Percentiles rank a stretch among this genome's conserved stretches.
These are phyloP conservation scores for Tetrao urogallus DNA, from an alignment of 2,113 vertebrate species.

Conservation along the genomic window DNA sequence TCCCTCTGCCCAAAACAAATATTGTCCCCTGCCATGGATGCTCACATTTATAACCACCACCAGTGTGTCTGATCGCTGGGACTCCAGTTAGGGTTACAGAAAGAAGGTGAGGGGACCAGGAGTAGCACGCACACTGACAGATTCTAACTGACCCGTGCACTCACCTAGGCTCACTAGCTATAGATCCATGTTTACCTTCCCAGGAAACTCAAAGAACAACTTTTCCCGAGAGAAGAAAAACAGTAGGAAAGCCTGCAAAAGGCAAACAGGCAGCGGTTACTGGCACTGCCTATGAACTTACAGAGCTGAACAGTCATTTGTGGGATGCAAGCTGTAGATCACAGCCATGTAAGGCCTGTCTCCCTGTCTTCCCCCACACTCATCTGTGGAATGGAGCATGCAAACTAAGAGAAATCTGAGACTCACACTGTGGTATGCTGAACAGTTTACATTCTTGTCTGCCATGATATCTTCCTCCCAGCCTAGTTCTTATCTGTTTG, in stretches of 20 bases:
- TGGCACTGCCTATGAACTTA: neutral
- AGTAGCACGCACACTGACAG: neutral
- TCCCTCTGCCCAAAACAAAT: neutral
- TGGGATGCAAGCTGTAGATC: conserved; percentile 28
- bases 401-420: conserved; percentile 38
- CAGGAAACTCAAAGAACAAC: neutral
- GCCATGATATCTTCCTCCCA: conserved; percentile 35
- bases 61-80: neutral
- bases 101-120: fast-evolving
- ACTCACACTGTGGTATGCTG: neutral
- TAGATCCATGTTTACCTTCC: neutral
- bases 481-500: conserved; percentile 60
- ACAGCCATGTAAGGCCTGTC: conserved; percentile 45
- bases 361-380: neutral
- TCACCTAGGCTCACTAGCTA: neutral
- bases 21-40: neutral
- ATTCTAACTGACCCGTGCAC: neutral
- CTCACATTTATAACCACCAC: neutral
- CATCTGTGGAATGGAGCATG: conserved; percentile 21
- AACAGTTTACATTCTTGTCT: conserved; percentile 67
- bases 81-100: neutral
- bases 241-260: neutral
- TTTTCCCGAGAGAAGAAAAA: neutral
- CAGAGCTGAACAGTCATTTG: neutral
- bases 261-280: neutral